Base-by-base conservation (phyloP, 2,888 invertebrate genomes). In the Tenthredo distinguenda region DNA sequence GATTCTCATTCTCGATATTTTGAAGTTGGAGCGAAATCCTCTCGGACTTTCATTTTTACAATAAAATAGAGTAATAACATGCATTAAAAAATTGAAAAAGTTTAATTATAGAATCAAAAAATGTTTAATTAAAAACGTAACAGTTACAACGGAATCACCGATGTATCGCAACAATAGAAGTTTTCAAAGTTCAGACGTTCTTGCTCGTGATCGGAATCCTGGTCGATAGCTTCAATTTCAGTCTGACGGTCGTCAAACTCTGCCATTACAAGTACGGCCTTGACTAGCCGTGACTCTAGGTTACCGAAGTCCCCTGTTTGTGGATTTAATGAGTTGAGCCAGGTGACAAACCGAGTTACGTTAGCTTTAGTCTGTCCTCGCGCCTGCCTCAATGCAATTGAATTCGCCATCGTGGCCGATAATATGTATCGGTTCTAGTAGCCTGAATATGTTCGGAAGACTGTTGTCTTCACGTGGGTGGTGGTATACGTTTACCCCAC, bases 151-250 rank as follows among this genome's bases (percentile, higher is more conserved):
- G n/a, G n/a, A n/a, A n/a, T n/a, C n/a, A n/a, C n/a, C n/a, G n/a
- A n/a, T n/a, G n/a, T n/a, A n/a, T n/a, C n/a, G n/a, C n/a, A n/a
- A n/a, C n/a, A n/a, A n/a, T n/a, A 71, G 31, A 55, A 40, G 18
- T 84, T 74, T 72, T 86, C 86, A 21, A 86, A 76, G 6, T 0
- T 15, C 0, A 76, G 76, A 1, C 86, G 83, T 26, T 86, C 86
- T 26, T 0, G 34, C 0, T 84, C 55, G 47, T 76, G 76, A 47
- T 76, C 76, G 9, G 50, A 26, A 12, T 26, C 12, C 50, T 77
- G 72, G 34, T 86, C 77, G 43, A 58, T 6, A 0, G 34, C 68
- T 58, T 86, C 84, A 37, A 86, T 86, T 12, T 50, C 0, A 6
- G 18, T 50, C 40, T 79, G 84, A 21, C 68, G 40, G 2, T 43